phyloP scores from a whole-genome alignment of 2,113 vertebrate species.

The Pedetes capensis region DNA sequence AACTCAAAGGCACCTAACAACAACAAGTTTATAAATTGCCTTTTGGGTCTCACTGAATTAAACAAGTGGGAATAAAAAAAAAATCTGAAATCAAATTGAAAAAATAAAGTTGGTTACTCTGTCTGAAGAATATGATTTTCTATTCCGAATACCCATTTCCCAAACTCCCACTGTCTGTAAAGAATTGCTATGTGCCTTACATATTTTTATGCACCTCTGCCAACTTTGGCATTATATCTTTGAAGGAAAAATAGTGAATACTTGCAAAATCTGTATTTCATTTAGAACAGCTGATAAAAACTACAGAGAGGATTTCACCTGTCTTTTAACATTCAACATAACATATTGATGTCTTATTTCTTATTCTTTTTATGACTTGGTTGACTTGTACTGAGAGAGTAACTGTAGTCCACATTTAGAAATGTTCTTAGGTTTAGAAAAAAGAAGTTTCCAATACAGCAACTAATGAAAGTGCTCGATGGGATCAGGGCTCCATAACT shows the following conservation, averaged over 20 bases:
- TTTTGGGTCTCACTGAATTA: not conserved
- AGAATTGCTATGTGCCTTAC: not conserved
- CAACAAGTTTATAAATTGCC: not conserved
- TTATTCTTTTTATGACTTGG: not conserved
- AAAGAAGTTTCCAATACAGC: conserved; percentile 27
- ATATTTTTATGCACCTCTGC: not conserved
- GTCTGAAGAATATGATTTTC: not conserved
- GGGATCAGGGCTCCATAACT: not conserved
- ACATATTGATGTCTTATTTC: not conserved
- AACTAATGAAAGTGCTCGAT: conserved; percentile 17
- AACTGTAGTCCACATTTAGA: not conserved
- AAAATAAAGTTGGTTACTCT: not conserved
- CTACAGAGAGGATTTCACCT: not conserved
- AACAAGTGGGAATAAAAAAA: not conserved
- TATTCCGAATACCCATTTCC: not conserved
- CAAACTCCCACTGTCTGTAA: not conserved
- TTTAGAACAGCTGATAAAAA: not conserved
- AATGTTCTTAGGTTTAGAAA: not conserved
- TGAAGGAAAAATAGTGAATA: not conserved
- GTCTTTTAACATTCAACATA: not conserved
- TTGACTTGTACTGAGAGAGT: not conserved
- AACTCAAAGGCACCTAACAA: too few species aligned
- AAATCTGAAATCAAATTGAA: not conserved
- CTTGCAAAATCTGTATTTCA: not conserved
- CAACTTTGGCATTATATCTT: not conserved